phyloP scores from a whole-genome alignment of 1,140 invertebrate genomes.

The Trichomalopsis sarcophagae region DNA sequence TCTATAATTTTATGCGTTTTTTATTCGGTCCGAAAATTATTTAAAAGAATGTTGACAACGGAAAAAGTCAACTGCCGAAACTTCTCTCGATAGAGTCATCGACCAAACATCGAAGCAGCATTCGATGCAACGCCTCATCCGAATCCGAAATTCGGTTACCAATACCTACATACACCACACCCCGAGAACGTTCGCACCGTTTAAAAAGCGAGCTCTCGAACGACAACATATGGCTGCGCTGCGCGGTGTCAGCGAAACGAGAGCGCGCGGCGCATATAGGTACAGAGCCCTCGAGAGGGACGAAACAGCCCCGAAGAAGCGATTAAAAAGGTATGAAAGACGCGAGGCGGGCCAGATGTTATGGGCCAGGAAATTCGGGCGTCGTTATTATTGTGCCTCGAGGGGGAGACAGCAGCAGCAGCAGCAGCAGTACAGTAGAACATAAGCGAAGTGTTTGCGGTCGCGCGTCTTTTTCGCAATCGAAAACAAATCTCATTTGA shows the following conservation, averaged over 20 bases:
- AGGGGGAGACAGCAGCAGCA: not conserved
- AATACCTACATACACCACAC: not conserved
- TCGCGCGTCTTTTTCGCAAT: not conserved
- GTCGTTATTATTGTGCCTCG: not conserved
- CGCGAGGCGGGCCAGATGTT: not conserved
- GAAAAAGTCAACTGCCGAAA: no score
- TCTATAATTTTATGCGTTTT: no score
- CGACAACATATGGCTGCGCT: conserved; percentile 18
- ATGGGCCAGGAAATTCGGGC: not conserved
- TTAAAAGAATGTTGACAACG: no score
- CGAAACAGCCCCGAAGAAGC: not conserved
- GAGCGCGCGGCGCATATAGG: not conserved
- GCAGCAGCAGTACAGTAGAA: not conserved
- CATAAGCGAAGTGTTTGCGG: not conserved
- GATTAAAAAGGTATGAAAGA: conserved; percentile 23
- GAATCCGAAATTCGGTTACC: not conserved
- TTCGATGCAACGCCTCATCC: not conserved
- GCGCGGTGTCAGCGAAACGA: not conserved
- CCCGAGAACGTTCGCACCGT: not conserved
- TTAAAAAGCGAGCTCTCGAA: not conserved
- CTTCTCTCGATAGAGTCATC: no score
- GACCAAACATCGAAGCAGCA: no score
- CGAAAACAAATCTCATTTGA: conserved; percentile 22
- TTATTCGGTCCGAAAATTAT: no score
- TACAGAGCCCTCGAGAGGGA: not conserved